phyloP scores from a whole-genome alignment of 30 jellyfish, hydroid and myxozoan species.

The Turritopsis rubra region DNA sequence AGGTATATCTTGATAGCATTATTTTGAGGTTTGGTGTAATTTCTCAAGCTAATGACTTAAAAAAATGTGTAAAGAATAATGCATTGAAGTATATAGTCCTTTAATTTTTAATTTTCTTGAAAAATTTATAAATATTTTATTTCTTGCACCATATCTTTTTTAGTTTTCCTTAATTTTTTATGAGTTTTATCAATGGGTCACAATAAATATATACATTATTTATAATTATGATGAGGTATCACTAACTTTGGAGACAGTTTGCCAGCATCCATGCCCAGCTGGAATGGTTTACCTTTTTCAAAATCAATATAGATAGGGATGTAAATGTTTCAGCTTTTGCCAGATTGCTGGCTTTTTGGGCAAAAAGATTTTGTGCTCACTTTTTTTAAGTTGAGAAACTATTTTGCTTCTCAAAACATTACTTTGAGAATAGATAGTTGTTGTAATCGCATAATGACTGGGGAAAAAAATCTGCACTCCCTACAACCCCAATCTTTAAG shows the following conservation, averaged over 20 bases:
- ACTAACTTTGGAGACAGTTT: not conserved
- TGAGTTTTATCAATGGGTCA: not conserved
- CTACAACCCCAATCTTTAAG: too few relatives aligned
- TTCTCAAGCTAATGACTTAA: not conserved
- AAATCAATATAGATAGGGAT: too few relatives aligned
- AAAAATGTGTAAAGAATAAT: not conserved
- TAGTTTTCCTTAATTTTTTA: not conserved
- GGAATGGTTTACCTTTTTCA: too few relatives aligned
- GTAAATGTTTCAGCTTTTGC: too few relatives aligned
- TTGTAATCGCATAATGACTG: too few relatives aligned
- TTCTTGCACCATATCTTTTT: not conserved
- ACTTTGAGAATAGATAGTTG: too few relatives aligned
- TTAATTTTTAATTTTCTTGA: not conserved
- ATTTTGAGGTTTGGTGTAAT: not conserved
- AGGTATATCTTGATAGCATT: not conserved
- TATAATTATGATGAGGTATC: not conserved
- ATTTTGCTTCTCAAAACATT: too few relatives aligned
- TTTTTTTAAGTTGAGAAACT: too few relatives aligned
- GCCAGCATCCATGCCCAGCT: not conserved
- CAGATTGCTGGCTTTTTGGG: too few relatives aligned
- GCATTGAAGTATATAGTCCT: not conserved
- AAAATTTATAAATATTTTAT: too few relatives aligned
- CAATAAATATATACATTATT: not conserved
- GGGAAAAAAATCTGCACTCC: too few relatives aligned
- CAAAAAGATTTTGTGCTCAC: too few relatives aligned